phyloP scores from a whole-genome alignment of 1,140 invertebrate species.

The Drosophila biarmipes region DNA sequence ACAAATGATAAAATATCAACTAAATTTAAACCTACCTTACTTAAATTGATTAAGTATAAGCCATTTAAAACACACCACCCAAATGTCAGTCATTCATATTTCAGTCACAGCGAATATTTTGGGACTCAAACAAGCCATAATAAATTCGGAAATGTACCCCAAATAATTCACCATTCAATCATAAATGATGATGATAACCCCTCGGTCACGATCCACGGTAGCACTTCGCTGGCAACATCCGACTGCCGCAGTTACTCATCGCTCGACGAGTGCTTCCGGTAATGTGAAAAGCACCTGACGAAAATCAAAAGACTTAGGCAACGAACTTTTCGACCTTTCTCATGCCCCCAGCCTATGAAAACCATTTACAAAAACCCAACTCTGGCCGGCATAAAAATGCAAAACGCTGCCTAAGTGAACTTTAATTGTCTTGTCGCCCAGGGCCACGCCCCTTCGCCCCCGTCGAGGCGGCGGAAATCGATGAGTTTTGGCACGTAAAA shows the following conservation, averaged over 20 bases:
- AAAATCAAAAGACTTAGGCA: constrained; percentile 75
- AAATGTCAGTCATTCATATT: constrained; percentile 18
- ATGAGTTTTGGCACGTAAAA: constrained; percentile 46
- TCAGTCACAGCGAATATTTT: constrained; percentile 18
- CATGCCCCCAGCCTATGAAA: constrained; percentile 10
- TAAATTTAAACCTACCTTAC: constrained; percentile 11
- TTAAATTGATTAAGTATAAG: background rate
- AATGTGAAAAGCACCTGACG: constrained; percentile 34
- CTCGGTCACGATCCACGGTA: constrained; percentile 29
- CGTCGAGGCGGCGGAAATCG: constrained; percentile 12
- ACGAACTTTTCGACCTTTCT: constrained; percentile 70
- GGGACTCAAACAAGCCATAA: constrained; percentile 13
- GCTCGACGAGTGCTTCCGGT: constrained; percentile 56
- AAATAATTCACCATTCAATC: constrained; percentile 2
- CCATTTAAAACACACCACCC: background rate
- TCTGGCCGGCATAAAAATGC: constrained; percentile 23
- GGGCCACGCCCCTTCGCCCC: constrained; percentile 34
- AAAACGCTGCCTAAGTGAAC: constrained; percentile 38
- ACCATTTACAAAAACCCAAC: background rate
- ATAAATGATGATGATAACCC: background rate
- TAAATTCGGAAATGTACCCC: constrained; percentile 19
- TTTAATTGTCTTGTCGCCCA: constrained; percentile 31
- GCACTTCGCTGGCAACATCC: constrained; percentile 38
- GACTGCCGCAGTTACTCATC: constrained; percentile 37
- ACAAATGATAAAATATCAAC: too few relatives aligned